Percentiles rank a stretch among this genome's conserved stretches.
Conservation (phyloP, 2,113 vertebrate genomes). For the Sinocyclocheilus anophthalmus region DNA sequence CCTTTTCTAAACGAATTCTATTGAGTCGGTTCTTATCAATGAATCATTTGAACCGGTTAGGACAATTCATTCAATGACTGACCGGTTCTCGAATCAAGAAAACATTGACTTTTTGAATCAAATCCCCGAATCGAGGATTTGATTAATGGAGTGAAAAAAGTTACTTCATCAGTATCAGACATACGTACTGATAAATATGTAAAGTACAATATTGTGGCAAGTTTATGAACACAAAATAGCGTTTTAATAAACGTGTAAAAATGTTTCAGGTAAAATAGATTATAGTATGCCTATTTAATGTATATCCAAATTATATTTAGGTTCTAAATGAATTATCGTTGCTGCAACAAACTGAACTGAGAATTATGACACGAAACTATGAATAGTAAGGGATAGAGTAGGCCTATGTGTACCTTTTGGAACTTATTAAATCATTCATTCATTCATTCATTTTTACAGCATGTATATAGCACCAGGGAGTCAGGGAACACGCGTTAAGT, state of each 20-base stretch:
- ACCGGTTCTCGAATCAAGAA: no score
- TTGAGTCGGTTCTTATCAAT: background rate
- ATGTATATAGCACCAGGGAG: background rate
- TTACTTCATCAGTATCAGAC: background rate
- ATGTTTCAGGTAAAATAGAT: background rate
- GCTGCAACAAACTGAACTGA: background rate
- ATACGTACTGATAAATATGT: background rate
- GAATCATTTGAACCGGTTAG: background rate
- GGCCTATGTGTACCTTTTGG: background rate
- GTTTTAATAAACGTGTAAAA: background rate
- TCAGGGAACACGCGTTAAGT: background rate
- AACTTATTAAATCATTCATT: background rate
- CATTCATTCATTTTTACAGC: background rate
- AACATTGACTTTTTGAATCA: no score
- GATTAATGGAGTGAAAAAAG: background rate
- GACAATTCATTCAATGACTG: no score
- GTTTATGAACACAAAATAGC: background rate
- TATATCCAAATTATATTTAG: background rate
- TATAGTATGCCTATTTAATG: background rate
- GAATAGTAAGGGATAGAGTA: background rate
- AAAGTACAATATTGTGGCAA: background rate
- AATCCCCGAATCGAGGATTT: no score
- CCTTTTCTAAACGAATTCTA: background rate
- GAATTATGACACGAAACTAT: background rate
- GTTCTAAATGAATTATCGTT: background rate